Evolutionary conservation across 2,888 invertebrate species (phyloP).

Genomic region (Tanypteryx hageni): DNA sequence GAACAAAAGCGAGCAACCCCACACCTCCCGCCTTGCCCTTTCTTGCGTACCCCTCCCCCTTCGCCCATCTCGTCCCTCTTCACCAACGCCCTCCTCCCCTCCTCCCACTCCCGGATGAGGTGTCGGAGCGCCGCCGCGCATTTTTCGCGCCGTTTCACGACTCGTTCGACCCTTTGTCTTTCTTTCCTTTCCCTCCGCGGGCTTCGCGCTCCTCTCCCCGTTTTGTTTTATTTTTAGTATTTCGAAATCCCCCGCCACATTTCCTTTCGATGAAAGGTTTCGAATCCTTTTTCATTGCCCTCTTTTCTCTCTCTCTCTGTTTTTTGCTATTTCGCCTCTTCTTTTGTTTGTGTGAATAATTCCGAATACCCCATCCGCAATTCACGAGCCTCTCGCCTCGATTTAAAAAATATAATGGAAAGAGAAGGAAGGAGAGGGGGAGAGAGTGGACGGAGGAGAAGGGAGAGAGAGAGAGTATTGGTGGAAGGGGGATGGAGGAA

Average conservation of each 20-base stretch:
- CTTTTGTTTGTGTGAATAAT: slow-evolving; percentile 57
- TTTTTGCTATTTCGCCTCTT: slow-evolving; percentile 28
- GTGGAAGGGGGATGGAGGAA: neutral
- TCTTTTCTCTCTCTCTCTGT: neutral
- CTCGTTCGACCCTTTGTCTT: slow-evolving; percentile 60
- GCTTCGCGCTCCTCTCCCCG: neutral
- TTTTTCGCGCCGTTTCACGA: slow-evolving; percentile 45
- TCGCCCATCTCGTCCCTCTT: neutral
- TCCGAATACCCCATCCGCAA: slow-evolving; percentile 52
- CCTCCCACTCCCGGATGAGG: neutral
- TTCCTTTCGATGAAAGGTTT: slow-evolving; percentile 43
- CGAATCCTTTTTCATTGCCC: slow-evolving; percentile 48
- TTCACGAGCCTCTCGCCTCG: slow-evolving; percentile 56
- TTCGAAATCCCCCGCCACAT: slow-evolving; percentile 8
- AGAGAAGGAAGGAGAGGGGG: neutral
- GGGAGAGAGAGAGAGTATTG: neutral
- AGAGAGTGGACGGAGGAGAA: neutral
- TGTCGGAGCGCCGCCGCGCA: slow-evolving; percentile 17
- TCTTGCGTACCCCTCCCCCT: neutral
- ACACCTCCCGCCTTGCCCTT: neutral
- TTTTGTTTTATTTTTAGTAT: slow-evolving; percentile 9
- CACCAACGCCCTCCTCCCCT: neutral
- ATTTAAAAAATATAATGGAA: slow-evolving; percentile 33
- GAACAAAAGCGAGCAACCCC: slow-evolving; percentile 48
- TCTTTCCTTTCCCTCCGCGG: neutral